These are phyloP conservation scores for Prenolepis imparis DNA, from an alignment of 2,888 invertebrate species.

Conservation along the genomic window DNA sequence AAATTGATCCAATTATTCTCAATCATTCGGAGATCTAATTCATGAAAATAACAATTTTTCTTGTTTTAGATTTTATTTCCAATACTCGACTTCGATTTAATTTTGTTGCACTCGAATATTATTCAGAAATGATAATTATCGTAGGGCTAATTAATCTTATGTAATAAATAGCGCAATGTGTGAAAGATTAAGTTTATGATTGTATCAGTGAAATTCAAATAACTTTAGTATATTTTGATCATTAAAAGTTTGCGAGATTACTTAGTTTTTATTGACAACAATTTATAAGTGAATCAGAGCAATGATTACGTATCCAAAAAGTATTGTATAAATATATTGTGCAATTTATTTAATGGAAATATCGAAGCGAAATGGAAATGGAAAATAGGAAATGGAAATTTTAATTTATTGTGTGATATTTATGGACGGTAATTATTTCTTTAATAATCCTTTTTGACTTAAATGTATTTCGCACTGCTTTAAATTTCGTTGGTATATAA, in stretches of 20 bases:
- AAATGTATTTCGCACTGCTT: background rate
- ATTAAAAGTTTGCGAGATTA: background rate
- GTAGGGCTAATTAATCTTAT: conserved; percentile 10
- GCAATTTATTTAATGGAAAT: background rate
- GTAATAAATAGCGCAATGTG: conserved; percentile 4
- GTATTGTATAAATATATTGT: background rate
- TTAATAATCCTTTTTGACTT: background rate
- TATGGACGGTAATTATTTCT: background rate
- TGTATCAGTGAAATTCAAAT: background rate
- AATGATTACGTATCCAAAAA: background rate
- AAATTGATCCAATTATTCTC: background rate
- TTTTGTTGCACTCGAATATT: background rate
- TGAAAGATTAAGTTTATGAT: background rate
- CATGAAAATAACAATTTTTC: background rate
- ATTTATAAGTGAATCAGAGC: background rate
- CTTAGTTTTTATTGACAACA: background rate
- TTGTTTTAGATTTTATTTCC: background rate
- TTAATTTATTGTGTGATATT: background rate
- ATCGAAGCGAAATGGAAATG: background rate
- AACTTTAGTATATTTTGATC: background rate
- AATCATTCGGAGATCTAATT: background rate
- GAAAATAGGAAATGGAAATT: background rate
- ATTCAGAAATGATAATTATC: conserved; percentile 25
- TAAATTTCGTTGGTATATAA: background rate
- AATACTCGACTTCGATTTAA: conserved; percentile 17